Evolutionary conservation across 1,140 invertebrate genomes (phyloP), one percentile per base, ranked within the genome.

Genomic region (Orussus abietinus): DNA sequence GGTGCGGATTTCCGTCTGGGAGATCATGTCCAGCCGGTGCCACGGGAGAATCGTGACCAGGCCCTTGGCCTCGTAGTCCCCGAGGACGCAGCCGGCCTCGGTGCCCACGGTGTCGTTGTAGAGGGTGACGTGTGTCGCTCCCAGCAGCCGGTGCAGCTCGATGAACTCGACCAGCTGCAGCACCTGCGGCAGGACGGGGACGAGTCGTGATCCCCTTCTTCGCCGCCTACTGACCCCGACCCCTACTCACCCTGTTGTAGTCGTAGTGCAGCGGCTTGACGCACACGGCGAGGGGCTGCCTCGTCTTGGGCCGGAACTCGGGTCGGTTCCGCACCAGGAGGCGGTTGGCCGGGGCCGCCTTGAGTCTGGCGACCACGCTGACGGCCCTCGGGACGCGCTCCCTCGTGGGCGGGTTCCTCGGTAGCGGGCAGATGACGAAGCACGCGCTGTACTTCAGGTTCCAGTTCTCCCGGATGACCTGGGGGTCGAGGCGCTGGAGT

Each of bases 221-320:
- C 6, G 15, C 11, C 12, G 21, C 5, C 6, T 26, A n/a, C 12
- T 26, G 12, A 38, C 17, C 28, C 14, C 5, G 17, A 19, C 3
- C 10, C 6, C 18, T 31, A 49, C 64, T 59, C 66, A 82, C 81
- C 53, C 81, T 78, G 59, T 92, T 85, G 68, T 93, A 96, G 47
- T 86, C 80, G 59, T 88, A 94, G 68, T 96, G 92, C 22, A 97
- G 77, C 0, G 94, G 92, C 55, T 96, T 95, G 7, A 96, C 86
- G 66, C 94, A 97, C n/a, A 96, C 82, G 3, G 85, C 90, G 15
- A 96, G 42, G 14, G 53, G 36, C 18, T 66, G 49, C 12, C 62
- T 66, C 38, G 75, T 66, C 3, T 69, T 74, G 3, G 68, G 60
- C 19, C 75, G 68, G 36, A 74, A 65, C 57, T 49, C 62, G 19